These are phyloP conservation scores for Serinus canaria DNA, from an alignment of 2,113 vertebrate species.

Conservation along the genomic window DNA sequence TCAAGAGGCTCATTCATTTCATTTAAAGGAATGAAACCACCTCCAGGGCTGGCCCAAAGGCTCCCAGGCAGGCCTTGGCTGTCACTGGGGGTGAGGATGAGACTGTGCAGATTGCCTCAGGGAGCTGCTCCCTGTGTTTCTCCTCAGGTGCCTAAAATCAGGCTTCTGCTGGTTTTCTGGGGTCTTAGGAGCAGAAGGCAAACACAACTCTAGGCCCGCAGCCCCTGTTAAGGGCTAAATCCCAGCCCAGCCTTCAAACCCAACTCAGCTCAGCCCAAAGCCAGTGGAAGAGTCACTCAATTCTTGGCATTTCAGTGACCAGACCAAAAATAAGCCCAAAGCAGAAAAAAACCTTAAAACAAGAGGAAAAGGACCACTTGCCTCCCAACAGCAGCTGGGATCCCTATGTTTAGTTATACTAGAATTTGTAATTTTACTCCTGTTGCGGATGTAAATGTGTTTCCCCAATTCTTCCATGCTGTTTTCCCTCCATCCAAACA, in stretches of 20 bases:
- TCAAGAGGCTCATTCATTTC: not conserved
- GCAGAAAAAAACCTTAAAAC: not conserved
- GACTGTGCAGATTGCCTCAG: too few relatives aligned
- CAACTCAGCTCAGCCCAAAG: not conserved
- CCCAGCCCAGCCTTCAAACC: not conserved
- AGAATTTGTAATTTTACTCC: not conserved
- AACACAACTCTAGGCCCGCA: not conserved
- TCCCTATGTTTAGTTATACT: not conserved
- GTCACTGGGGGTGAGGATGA: not conserved
- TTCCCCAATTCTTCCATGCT: not conserved
- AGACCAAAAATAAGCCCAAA: not conserved
- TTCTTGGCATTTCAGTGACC: not conserved
- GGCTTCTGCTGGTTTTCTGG: not conserved
- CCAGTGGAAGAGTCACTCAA: not conserved
- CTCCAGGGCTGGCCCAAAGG: not conserved
- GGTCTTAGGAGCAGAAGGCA: not conserved
- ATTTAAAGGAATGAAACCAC: not conserved
- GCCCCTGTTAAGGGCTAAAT: not conserved
- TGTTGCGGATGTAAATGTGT: not conserved
- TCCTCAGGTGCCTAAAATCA: not conserved
- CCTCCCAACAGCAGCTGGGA: not conserved
- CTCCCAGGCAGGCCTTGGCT: not conserved
- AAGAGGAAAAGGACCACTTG: not conserved
- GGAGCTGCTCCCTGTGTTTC: not conserved
- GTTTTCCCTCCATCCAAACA: not conserved